Base-by-base conservation (phyloP, 2,888 invertebrate species). In the Apamea monoglypha region DNA sequence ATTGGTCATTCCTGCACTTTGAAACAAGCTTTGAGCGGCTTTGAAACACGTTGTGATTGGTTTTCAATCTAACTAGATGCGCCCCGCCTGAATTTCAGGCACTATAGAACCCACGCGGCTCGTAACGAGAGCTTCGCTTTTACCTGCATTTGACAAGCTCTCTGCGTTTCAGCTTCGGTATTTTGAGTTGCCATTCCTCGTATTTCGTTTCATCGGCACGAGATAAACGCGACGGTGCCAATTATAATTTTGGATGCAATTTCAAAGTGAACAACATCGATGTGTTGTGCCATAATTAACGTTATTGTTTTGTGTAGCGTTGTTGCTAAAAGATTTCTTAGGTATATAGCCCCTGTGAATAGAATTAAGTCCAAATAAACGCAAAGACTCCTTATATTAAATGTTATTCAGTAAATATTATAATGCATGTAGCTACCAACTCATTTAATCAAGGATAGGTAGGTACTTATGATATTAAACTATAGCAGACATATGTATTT, bases 401-500 rank as follows among this genome's bases (percentile, higher is more conserved):
- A 47, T 56, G 5, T 29, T 50, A 47, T 79, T 25, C 25, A 12
- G 18, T 21, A 47, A 25, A 61, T 36, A 36, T n/a, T 25, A 36
- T 40, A 74, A 50, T 21, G 40, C 12, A 82, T 74, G 16, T 40
- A 14, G 1, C 14, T 21, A 40, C 29, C 32, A 59, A 64, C 36
- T 29, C 25, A 66, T 29, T 74, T 63, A 29, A 18, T 18, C 29
- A 66, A 47, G 72, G 36, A 56, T 78, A 25, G n/a, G 8, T 71
- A 84, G 74, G 67, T 72, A 81, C 18, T 53, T 69, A 61, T 73
- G 69, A 81, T 81, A 80, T 85, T 69, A 85, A 71, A 74, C 53
- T 78, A 66, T 64, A 32, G 53, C 74, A 78, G 72, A 64, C 32
- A 82, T 53, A 47, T 72, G n/a, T 74, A 63, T 85, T 66, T 67